Conservation (phyloP, 1,140 invertebrate genomes). For the Pemphigus obesinymphae region DNA sequence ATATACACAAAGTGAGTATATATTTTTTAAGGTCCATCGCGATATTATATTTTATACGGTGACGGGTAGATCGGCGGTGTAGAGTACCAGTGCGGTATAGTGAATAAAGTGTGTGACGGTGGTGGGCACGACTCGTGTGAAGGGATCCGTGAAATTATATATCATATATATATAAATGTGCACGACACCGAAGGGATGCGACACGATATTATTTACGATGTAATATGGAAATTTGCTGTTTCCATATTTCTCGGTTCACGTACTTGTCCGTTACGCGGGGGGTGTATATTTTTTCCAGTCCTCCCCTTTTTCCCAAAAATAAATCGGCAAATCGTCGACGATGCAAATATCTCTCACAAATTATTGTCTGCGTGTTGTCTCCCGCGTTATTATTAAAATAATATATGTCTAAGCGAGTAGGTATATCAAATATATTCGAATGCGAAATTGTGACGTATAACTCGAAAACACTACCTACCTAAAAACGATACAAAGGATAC, state of each 20-base stretch:
- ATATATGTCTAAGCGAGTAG: too few species aligned
- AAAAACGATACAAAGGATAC: too few species aligned
- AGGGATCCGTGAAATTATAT: conserved; percentile 29
- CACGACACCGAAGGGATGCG: conserved; percentile 6
- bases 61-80: not conserved
- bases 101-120: not conserved
- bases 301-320: too few species aligned
- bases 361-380: too few species aligned
- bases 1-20: not conserved
- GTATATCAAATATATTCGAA: too few species aligned
- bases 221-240: conserved; percentile 5
- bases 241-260: not conserved
- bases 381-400: too few species aligned
- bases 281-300: too few species aligned
- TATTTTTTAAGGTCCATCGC: not conserved
- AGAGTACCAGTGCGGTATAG: not conserved
- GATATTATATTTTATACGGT: not conserved
- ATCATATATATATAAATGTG: not conserved
- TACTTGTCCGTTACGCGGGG: too few species aligned
- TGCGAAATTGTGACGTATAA: too few species aligned
- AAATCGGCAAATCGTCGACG: too few species aligned
- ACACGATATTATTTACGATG: not conserved
- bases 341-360: too few species aligned
- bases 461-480: too few species aligned
- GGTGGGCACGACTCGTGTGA: conserved; percentile 5